Evolutionary conservation across 2,797 vertebrate genomes (phyloP).

Genomic region (Dendrocincla tyrannina): DNA sequence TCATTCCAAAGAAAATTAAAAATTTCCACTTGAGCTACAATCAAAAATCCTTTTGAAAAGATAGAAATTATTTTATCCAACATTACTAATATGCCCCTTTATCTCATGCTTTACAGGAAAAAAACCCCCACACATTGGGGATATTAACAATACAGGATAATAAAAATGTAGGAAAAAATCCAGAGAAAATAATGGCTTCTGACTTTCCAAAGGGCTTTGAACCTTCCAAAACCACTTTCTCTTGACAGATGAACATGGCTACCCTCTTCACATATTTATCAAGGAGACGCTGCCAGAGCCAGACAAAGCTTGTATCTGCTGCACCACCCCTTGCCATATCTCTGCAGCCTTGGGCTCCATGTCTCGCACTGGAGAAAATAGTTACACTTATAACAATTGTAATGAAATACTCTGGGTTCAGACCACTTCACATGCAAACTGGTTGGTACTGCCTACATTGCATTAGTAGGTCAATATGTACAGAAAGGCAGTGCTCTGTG

Average conservation of each 20-base stretch:
- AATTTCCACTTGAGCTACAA: not conserved
- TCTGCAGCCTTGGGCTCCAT: not conserved
- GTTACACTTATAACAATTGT: not conserved
- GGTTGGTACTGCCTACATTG: not conserved
- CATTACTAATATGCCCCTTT: not conserved
- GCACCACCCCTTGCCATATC: not conserved
- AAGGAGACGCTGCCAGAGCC: not conserved
- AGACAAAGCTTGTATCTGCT: not conserved
- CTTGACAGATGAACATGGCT: not conserved
- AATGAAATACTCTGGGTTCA: not conserved
- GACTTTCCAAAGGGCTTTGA: not conserved
- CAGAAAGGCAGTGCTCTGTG: not conserved
- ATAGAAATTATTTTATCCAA: not conserved
- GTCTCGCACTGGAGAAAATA: not conserved
- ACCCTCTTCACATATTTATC: not conserved
- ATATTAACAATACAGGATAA: not conserved
- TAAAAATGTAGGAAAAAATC: rapidly evolving
- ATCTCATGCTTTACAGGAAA: not conserved
- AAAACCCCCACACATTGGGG: not conserved
- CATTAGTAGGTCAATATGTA: not conserved
- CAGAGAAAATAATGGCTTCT: not conserved
- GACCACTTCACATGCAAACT: not conserved
- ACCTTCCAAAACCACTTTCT: not conserved
- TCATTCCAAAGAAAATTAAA: not conserved
- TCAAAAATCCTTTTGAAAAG: not conserved